These are phyloP conservation scores for Sebastes cheni DNA, from an alignment of 2,797 vertebrate genomes.

Conservation along the genomic window DNA sequence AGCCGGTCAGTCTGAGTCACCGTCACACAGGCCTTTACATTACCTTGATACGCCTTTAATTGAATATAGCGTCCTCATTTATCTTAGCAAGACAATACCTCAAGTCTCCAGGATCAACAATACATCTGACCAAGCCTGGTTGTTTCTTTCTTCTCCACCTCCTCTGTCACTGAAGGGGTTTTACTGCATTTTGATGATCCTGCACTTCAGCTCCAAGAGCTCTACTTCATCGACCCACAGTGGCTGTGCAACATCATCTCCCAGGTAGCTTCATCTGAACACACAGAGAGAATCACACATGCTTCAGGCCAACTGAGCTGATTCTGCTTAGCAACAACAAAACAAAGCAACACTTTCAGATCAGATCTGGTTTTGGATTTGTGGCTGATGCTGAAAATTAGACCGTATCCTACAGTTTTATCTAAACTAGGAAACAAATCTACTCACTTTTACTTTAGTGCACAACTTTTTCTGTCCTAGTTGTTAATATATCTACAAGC, in stretches of 20 bases:
- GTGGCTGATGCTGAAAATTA: neutral
- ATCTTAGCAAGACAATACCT: neutral
- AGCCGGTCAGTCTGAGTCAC: constrained; percentile 81
- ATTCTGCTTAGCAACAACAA: neutral
- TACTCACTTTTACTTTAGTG: neutral
- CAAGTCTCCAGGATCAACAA: neutral
- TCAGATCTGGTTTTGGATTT: neutral
- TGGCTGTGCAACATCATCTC: constrained; percentile 97
- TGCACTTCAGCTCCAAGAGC: constrained; percentile 89
- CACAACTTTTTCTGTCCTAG: neutral
- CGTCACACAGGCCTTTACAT: neutral
- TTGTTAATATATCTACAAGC: neutral
- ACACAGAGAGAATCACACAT: neutral
- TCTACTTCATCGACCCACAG: constrained; percentile 95
- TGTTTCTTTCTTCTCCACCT: neutral
- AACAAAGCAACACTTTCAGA: neutral
- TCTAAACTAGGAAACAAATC: neutral
- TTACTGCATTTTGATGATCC: constrained; percentile 96
- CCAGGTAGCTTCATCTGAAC: constrained; percentile 81
- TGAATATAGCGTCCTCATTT: neutral
- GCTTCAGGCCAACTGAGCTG: neutral
- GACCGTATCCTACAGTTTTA: neutral
- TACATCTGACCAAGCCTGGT: neutral
- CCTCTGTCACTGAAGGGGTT: constrained; percentile 81
- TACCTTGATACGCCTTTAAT: neutral